A percentile compares a stretch with the other conserved stretches of the same genome.
Conservation (phyloP, 2,797 vertebrate genomes). For the Melanogrammus aeglefinus region DNA sequence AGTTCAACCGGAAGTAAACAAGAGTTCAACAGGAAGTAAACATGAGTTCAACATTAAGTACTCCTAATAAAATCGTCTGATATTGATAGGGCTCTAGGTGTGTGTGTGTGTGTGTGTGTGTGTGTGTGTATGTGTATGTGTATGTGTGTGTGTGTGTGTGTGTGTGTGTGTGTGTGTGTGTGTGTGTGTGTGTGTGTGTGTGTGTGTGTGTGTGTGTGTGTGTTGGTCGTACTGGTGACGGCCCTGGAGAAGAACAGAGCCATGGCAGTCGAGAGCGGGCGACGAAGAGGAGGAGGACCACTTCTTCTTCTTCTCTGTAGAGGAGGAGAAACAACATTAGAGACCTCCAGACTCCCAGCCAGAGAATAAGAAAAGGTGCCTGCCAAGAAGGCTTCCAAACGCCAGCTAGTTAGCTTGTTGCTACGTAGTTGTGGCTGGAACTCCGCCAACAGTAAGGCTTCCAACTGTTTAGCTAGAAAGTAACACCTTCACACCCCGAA, state of each 20-base stretch:
- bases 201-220: background rate
- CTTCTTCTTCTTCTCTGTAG: constrained; percentile 39
- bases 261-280: constrained; percentile 51
- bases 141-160: background rate
- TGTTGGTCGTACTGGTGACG: constrained; percentile 67
- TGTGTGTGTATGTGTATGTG: background rate
- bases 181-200: background rate
- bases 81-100: background rate
- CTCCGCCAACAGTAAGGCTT: no score
- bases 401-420: no score
- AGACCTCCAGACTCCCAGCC: background rate
- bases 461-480: no score
- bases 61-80: no score
- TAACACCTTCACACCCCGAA: no score
- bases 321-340: background rate
- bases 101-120: no score
- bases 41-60: no score
- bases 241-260: constrained; percentile 70
- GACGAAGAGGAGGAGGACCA: background rate
- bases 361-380: background rate
- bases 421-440: no score
- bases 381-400: no score
- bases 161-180: background rate
- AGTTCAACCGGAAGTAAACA: no score
- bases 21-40: no score